These are phyloP conservation scores for Calypte anna DNA, from an alignment of 2,113 vertebrate species.

Conservation along the genomic window DNA sequence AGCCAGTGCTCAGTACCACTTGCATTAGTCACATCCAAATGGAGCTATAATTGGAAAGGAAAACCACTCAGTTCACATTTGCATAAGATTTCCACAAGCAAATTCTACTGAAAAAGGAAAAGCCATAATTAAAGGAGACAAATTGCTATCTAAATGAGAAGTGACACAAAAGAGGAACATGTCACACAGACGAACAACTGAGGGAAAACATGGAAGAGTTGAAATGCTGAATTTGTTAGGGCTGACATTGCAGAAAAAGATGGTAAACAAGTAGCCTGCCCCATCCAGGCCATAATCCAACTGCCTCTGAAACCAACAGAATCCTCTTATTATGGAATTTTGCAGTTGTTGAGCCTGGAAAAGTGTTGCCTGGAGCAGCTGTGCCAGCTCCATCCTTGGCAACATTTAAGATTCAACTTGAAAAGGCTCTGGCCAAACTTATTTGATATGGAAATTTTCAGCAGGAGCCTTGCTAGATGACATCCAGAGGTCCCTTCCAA, in stretches of 20 bases:
- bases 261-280: background rate
- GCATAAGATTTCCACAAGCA: background rate
- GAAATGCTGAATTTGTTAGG: background rate
- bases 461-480: background rate
- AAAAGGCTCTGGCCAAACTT: background rate
- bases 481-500: background rate
- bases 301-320: background rate
- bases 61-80: slow-evolving; percentile 41
- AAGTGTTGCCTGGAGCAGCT: background rate
- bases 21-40: slow-evolving; percentile 23
- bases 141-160: slow-evolving; percentile 27
- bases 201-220: background rate
- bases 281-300: background rate
- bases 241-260: background rate
- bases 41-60: slow-evolving; percentile 41
- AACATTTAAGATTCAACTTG: background rate
- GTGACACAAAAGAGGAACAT: slow-evolving; percentile 1
- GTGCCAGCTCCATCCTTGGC: background rate
- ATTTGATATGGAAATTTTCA: background rate
- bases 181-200: background rate
- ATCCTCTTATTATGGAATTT: background rate
- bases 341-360: background rate
- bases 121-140: slow-evolving; percentile 44
- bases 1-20: background rate
- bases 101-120: slow-evolving; percentile 18